Base-by-base conservation (phyloP, 2,113 vertebrate genomes). In the Steatornis caripensis region DNA sequence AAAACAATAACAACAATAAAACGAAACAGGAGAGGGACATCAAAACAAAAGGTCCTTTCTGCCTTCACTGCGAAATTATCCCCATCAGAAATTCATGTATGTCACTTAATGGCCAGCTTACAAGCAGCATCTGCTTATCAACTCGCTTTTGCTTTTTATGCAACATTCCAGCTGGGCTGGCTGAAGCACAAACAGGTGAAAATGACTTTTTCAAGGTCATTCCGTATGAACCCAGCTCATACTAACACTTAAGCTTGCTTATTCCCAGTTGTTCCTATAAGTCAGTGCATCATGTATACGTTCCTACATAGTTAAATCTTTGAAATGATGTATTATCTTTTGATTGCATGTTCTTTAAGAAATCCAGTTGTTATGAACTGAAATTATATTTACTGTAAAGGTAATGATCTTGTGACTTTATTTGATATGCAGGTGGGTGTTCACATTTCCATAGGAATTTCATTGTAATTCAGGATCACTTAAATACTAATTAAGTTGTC, bases 401-500 rank as follows among this genome's bases (percentile, higher is more conserved):
- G 36, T 79, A 95, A 92, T 54, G 86, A 94, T 97, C 88, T 96
- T 74, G 10, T 78, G 87, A 95, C 48, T 95, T 93, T 91, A 95
- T 85, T 95, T 96, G 89, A 91, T 97, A 96, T 96, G 85, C 95
- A 96, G 70, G 87, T 96, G 65, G 57, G 79, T 93, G 76, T 89
- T 92, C 91, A 83, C 36, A 91, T 95, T 97, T 97, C 93, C 95
- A 94, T 86, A 90, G 74, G 92, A 94, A 95, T 97, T 97, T 95
- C 84, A 95, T 79, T 97, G 94, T 94, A 96, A 96, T 95, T 96
- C 97, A 96, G 89, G 89, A 96, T 95, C 89, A 82, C 80, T 97
- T 97, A 97, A 97, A 97, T 97, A 97, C 95, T 97, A 96, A 97
- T 97, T 95, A 97, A 96, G 87, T 97, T 97, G 96, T 92, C 90